Evolutionary conservation across 2,888 invertebrate genomes (phyloP).

Genomic region (Nomada fucata): DNA sequence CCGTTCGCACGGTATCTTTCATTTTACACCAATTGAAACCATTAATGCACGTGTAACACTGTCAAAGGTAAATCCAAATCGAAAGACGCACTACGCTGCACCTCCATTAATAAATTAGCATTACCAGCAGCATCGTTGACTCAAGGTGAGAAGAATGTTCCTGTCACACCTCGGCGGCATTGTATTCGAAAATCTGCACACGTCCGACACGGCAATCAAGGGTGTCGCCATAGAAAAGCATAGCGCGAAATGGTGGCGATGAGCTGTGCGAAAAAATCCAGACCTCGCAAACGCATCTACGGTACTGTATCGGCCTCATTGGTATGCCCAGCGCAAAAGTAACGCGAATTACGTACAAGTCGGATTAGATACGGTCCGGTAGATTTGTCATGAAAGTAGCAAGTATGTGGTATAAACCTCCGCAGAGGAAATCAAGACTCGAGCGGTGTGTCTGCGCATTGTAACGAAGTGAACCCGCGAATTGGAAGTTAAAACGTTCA

Average conservation of each 20-base stretch:
- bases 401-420: too few relatives aligned
- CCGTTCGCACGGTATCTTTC: too few relatives aligned
- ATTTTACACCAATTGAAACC: too few relatives aligned
- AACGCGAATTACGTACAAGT: constrained; percentile 24
- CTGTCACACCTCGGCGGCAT: constrained; percentile 17
- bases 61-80: neutral
- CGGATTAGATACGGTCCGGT: constrained; percentile 13
- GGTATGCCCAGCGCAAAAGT: constrained; percentile 1
- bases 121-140: constrained; percentile 5
- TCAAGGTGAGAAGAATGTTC: constrained; percentile 27
- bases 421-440: too few relatives aligned
- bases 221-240: neutral
- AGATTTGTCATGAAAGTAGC: neutral
- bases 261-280: constrained; percentile 33
- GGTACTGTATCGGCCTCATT: constrained; percentile 12
- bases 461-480: neutral
- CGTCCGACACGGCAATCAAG: neutral
- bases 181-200: constrained; percentile 33
- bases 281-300: constrained; percentile 6
- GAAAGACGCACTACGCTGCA: neutral
- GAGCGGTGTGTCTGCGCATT: too few relatives aligned
- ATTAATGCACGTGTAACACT: too few relatives aligned
- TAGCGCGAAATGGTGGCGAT: constrained; percentile 9
- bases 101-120: neutral
- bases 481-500: constrained; percentile 14